Evolutionary conservation across 1,140 invertebrate species (phyloP).

Genomic region (Macrobrachium nipponense): DNA sequence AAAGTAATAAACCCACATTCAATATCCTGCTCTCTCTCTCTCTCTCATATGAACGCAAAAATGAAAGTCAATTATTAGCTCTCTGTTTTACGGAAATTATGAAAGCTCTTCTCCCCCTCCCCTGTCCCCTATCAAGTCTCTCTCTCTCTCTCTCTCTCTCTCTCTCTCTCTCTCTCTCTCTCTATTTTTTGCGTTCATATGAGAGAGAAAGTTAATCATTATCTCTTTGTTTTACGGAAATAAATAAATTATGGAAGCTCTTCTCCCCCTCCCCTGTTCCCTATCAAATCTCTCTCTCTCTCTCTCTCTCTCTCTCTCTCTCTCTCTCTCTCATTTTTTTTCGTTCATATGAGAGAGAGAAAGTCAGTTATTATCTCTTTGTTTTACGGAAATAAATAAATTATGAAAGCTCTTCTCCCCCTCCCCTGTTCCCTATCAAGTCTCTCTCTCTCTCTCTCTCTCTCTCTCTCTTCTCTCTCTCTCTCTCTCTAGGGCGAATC

Average conservation of each 20-base stretch:
- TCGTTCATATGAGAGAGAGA: too few relatives aligned
- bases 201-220: background rate
- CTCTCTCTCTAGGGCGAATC: slow-evolving; percentile 1
- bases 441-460: slow-evolving; percentile 4
- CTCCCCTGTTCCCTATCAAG: background rate
- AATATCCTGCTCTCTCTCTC: too few relatives aligned
- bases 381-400: background rate
- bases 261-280: background rate
- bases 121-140: background rate
- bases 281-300: background rate
- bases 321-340: too few relatives aligned
- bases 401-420: slow-evolving; percentile 1
- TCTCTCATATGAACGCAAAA: too few relatives aligned
- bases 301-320: slow-evolving; percentile 27
- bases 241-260: background rate
- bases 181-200: too few relatives aligned
- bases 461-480: too few relatives aligned
- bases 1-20: too few relatives aligned
- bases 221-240: background rate
- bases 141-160: slow-evolving; percentile 5
- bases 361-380: background rate
- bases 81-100: background rate
- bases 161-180: slow-evolving; percentile 28
- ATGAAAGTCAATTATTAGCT: background rate
- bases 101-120: background rate